phyloP scores from a whole-genome alignment of 2,888 invertebrate genomes.

The Pogonocherus hispidulus region DNA sequence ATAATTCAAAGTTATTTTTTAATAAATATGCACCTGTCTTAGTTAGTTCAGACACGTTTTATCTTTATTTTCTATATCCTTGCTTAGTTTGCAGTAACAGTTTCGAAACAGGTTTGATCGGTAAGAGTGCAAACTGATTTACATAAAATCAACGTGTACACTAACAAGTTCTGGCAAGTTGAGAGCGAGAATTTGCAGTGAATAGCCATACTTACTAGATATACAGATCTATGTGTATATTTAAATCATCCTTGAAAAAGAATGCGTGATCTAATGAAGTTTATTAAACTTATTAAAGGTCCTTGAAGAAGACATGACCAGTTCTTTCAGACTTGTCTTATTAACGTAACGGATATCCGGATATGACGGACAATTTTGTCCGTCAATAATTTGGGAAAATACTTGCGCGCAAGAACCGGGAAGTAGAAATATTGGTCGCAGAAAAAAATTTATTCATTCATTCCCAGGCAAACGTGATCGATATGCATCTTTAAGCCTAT shows the following conservation, averaged over 20 bases:
- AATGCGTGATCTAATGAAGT: constrained; percentile 4
- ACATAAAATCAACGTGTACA: no score
- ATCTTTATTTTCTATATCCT: no score
- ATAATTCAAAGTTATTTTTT: no score
- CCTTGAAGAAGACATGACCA: constrained; percentile 23
- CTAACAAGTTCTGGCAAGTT: no score
- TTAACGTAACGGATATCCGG: constrained; percentile 23
- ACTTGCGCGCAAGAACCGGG: constrained; percentile 8
- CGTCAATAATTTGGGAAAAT: constrained; percentile 24
- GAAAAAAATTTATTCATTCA: constrained; percentile 10
- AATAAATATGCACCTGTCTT: no score
- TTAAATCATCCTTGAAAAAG: constrained; percentile 22
- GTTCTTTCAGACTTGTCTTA: background rate
- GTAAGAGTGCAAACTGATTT: no score
- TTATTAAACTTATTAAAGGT: constrained; percentile 7
- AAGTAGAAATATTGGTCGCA: constrained; percentile 18
- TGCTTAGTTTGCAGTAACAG: no score
- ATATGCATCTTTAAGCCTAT: constrained; percentile 10
- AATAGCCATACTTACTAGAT: no score
- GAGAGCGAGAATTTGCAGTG: no score
- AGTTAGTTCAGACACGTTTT: no score
- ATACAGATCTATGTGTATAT: no score
- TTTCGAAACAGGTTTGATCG: no score
- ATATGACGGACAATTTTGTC: constrained; percentile 10
- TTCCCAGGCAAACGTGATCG: constrained; percentile 14